Conservation (phyloP, 2,797 vertebrate genomes). For the Poeciliopsis turneri region DNA sequence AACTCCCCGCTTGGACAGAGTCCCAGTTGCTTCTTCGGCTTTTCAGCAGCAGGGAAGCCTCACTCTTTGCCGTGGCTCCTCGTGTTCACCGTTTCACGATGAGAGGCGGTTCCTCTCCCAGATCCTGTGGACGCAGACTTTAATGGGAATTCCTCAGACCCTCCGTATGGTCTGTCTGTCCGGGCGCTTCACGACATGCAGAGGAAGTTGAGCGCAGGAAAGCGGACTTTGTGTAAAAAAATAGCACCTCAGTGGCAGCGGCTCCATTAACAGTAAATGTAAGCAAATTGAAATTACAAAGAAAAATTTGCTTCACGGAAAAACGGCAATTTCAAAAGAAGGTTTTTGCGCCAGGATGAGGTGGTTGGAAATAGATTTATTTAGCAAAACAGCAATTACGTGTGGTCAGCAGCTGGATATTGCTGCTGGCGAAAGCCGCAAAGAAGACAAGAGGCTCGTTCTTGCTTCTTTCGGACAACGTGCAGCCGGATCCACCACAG, state of each 20-base stretch:
- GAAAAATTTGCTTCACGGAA: too few species aligned
- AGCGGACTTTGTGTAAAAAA: conserved; percentile 45
- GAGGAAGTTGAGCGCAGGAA: conserved; percentile 58
- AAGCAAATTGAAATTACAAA: too few species aligned
- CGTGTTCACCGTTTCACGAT: conserved; percentile 38
- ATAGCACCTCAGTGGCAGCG: conserved; percentile 32
- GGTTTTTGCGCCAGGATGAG: too few species aligned
- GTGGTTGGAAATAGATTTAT: too few species aligned
- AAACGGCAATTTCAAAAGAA: too few species aligned
- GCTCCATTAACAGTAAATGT: too few species aligned
- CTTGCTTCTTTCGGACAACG: too few species aligned
- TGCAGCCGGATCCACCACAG: too few species aligned
- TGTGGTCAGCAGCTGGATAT: too few species aligned
- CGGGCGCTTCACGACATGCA: conserved; percentile 59
- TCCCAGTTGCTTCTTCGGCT: conserved; percentile 38
- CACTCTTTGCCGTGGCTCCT: conserved; percentile 38
- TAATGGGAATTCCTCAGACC: conserved; percentile 60
- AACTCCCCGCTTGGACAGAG: conserved; percentile 45
- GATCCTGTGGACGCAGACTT: conserved; percentile 38
- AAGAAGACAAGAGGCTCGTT: too few species aligned
- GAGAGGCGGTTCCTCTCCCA: conserved; percentile 37
- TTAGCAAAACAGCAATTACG: too few species aligned
- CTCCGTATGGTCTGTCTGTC: conserved; percentile 25
- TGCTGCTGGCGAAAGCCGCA: too few species aligned
- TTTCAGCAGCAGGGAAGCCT: conserved; percentile 51